These are phyloP conservation scores for Hydrotaea diabolus DNA, from an alignment of 2,888 invertebrate genomes.

Conservation along the genomic window DNA sequence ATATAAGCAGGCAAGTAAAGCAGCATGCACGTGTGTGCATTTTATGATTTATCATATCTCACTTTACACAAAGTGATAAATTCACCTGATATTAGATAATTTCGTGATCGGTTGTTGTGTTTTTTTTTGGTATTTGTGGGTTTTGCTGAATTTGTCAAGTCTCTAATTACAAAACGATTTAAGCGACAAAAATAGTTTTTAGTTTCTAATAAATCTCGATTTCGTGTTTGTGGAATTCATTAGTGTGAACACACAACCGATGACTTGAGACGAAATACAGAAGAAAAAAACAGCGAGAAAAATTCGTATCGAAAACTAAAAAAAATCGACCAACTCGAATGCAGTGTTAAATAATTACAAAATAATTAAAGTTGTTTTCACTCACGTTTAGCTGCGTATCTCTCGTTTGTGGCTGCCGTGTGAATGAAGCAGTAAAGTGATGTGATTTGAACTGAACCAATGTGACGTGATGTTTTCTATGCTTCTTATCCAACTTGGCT, in stretches of 20 bases:
- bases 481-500: neutral
- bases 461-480: neutral
- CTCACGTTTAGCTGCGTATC: conserved; percentile 44
- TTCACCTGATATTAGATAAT: conserved; percentile 20
- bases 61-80: neutral
- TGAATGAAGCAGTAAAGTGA: neutral
- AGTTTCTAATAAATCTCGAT: neutral
- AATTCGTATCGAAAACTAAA: neutral
- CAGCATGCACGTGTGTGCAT: neutral
- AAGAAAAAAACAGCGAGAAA: neutral
- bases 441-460: neutral
- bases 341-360: conserved; percentile 57
- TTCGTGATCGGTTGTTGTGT: conserved; percentile 13
- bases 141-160: conserved; percentile 8
- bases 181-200: conserved; percentile 12
- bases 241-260: too few species aligned
- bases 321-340: conserved; percentile 10
- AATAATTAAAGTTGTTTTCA: conserved; percentile 60
- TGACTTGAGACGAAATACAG: too few species aligned
- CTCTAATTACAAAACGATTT: conserved; percentile 32
- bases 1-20: neutral
- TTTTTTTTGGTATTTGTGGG: neutral
- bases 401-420: neutral
- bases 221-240: neutral
- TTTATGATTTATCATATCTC: conserved; percentile 10